These are phyloP conservation scores for Latrodectus elegans DNA, from an alignment of 2,888 invertebrate genomes.

Conservation along the genomic window DNA sequence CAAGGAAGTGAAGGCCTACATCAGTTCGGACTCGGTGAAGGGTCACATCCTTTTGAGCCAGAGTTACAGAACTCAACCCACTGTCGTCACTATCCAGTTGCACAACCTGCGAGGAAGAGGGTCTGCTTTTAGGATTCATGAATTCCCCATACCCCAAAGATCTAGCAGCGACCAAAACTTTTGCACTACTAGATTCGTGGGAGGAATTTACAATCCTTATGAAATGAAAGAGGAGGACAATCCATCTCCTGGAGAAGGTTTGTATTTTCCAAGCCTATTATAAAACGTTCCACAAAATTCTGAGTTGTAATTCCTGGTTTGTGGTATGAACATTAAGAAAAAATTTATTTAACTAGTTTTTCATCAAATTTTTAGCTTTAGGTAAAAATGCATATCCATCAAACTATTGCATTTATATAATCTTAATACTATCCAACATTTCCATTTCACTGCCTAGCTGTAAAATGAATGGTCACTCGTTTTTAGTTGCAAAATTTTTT, in stretches of 20 bases:
- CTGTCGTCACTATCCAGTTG: slow-evolving; percentile 77
- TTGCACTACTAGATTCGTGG: slow-evolving; percentile 78
- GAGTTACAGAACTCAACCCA: slow-evolving; percentile 85
- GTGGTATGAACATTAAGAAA: no score
- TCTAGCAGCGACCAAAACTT: slow-evolving; percentile 69
- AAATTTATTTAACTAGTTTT: no score
- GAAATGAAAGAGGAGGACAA: slow-evolving; percentile 72
- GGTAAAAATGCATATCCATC: no score
- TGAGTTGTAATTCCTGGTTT: no score
- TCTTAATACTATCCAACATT: no score
- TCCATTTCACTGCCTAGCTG: no score
- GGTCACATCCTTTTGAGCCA: slow-evolving; percentile 87
- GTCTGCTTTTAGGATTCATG: slow-evolving; percentile 76
- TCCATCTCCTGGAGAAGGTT: slow-evolving; percentile 73
- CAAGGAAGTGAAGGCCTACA: slow-evolving; percentile 71
- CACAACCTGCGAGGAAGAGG: slow-evolving; percentile 74
- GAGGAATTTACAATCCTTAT: slow-evolving; percentile 85
- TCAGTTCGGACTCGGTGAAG: slow-evolving; percentile 81
- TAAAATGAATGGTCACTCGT: no score
- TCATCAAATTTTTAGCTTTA: no score
- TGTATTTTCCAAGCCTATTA: background rate
- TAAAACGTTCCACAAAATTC: no score
- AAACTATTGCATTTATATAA: no score
- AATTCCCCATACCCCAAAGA: slow-evolving; percentile 74
- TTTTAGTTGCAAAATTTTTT: no score